Percentiles rank a stretch among this genome's conserved stretches.
Evolutionary conservation across 2,888 invertebrate genomes (phyloP).

Genomic region (Sclerodermus sp.): DNA sequence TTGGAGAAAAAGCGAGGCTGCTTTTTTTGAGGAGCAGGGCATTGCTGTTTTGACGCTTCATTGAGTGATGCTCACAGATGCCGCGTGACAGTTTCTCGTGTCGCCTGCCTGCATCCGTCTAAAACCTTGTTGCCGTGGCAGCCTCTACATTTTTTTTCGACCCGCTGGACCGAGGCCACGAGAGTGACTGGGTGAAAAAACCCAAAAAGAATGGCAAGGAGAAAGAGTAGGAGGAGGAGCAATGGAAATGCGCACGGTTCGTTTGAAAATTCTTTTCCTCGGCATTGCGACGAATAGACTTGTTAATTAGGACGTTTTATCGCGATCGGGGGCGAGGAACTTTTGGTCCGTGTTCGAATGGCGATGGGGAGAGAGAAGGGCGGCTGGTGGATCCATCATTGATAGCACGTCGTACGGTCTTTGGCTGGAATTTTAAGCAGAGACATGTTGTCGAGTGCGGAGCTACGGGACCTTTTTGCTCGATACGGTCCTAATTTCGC

Average conservation of each 20-base stretch:
- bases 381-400: conserved; percentile 44
- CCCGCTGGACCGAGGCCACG: too few relatives aligned
- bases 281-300: too few relatives aligned
- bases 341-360: too few relatives aligned
- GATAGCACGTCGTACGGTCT: conserved; percentile 40
- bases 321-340: conserved; percentile 20
- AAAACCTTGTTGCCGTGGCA: too few relatives aligned
- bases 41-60: conserved; percentile 41
- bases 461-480: conserved; percentile 41
- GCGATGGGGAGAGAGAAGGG: too few relatives aligned
- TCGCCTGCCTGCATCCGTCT: too few relatives aligned
- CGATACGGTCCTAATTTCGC: conserved; percentile 46
- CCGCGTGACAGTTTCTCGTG: conserved; percentile 39
- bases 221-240: too few relatives aligned
- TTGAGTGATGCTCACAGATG: conserved; percentile 37
- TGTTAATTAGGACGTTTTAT: too few relatives aligned
- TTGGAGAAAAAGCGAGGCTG: too few relatives aligned
- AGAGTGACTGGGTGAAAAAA: conserved; percentile 1
- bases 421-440: conserved; percentile 49
- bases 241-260: too few relatives aligned
- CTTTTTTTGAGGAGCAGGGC: conserved; percentile 7
- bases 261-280: too few relatives aligned
- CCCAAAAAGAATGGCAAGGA: conserved; percentile 13
- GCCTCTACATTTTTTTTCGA: too few relatives aligned
- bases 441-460: conserved; percentile 37